Base-by-base conservation (phyloP, 2,888 invertebrate genomes). In the Cremastobaeus sp. region DNA sequence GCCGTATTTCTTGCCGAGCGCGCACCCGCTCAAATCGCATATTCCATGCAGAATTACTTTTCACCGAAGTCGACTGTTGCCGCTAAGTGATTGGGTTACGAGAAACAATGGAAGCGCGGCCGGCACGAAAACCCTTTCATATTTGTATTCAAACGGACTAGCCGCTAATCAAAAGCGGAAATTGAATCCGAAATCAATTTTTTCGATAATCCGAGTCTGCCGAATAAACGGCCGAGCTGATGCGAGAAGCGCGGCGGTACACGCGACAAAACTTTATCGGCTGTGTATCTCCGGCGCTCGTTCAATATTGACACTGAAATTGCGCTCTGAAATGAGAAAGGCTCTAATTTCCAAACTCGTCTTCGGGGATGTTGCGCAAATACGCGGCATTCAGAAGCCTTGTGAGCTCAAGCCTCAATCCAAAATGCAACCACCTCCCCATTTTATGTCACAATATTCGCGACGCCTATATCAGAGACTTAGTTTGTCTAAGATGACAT, bases 251-350 rank as follows among this genome's bases (percentile, higher is more conserved):
- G 20, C 34, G 43, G 17, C 15, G 52, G 55, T 72, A 48, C 62
- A 52, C 72, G 68, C 60, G 73, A 68, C 71, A 79, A 78, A 83
- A 83, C 81, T 82, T 84, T 78, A 81, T 80, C 81, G 78, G 78
- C 79, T 45, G 60, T 41, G 30, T 82, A 81, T 83, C 48, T 37
- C 81, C 83, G 79, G 68, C 50, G 65, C 18, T 45, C 62, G 37
- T 80, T 82, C 81, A 84, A 85, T 84, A 84, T 84, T 85, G 83
- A 83, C 84, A 80, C 75, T 80, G 75, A 77, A 79, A 81, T 81
- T 79, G 79, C 79, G 79, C 79, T 55, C 62, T 76, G 69, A 70
- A 76, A 77, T 79, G 76, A 77, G 81, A 81, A 80, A 79, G 78
- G 82, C 80, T 84, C 81, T 83, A 85, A 85, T 85, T 85, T 83